Evolutionary conservation across 2,797 vertebrate species (phyloP).

Genomic region (Anas bernieri): DNA sequence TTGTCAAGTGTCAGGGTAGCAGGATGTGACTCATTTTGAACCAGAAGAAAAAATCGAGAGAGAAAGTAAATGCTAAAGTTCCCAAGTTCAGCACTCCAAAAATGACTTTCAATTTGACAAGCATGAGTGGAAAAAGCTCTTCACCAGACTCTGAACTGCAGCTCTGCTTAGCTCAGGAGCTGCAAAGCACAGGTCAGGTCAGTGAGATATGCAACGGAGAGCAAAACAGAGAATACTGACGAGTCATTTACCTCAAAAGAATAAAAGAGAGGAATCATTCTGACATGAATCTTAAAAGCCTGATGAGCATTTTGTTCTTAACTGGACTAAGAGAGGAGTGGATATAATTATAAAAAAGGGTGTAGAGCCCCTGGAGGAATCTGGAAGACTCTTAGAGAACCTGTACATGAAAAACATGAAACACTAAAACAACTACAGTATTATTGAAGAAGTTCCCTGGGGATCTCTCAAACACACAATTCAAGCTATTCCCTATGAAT

Average conservation of each 20-base stretch:
- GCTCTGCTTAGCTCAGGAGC: slow-evolving; percentile 13
- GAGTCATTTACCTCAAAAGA: slow-evolving; percentile 6
- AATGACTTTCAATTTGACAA: slow-evolving; percentile 31
- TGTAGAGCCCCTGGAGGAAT: background rate
- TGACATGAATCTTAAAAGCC: background rate
- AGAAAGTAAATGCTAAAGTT: slow-evolving; percentile 54
- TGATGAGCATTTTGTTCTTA: background rate
- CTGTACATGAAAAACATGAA: background rate
- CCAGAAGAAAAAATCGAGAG: background rate
- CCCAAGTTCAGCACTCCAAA: slow-evolving; percentile 59
- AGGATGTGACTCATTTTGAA: slow-evolving; percentile 29
- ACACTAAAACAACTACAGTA: background rate
- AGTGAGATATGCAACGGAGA: background rate
- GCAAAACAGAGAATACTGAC: background rate
- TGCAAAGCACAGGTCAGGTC: slow-evolving; percentile 14
- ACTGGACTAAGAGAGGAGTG: background rate
- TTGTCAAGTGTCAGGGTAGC: background rate
- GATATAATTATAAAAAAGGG: background rate
- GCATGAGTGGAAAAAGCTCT: slow-evolving; percentile 25
- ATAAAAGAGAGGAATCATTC: background rate
- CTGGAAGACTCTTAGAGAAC: background rate
- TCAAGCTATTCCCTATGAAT: background rate
- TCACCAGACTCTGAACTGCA: slow-evolving; percentile 10
- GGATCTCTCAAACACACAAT: background rate
- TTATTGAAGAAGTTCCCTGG: background rate